phyloP scores from a whole-genome alignment of 2,888 invertebrate genomes.

The Dolomedes plantarius region DNA sequence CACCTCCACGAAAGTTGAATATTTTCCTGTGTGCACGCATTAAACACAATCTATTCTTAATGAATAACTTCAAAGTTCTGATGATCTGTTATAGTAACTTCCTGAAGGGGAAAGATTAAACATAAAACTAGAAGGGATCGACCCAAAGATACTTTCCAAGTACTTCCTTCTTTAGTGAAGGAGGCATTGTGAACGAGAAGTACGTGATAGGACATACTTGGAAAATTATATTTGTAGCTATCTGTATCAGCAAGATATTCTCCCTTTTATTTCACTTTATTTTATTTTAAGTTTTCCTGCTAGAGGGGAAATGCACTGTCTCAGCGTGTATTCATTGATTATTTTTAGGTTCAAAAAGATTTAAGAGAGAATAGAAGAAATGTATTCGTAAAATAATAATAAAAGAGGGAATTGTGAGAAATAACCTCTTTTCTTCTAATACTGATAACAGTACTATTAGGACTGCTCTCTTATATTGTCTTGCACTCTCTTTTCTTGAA shows the following conservation, averaged over 20 bases:
- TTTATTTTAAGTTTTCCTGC: background rate
- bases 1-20: too few species aligned
- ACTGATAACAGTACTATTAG: too few species aligned
- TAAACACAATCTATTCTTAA: too few species aligned
- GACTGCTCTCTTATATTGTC: too few species aligned
- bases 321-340: background rate
- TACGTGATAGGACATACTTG: conserved; percentile 1
- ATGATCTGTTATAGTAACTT: background rate
- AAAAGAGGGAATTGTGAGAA: too few species aligned
- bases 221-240: conserved; percentile 16
- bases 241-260: conserved; percentile 15
- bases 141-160: background rate
- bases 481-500: too few species aligned
- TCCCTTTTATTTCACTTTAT: background rate
- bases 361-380: background rate
- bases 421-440: too few species aligned
- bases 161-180: conserved; percentile 10
- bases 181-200: background rate
- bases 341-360: background rate
- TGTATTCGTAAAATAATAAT: background rate
- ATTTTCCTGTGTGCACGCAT: too few species aligned
- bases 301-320: background rate
- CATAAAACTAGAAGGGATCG: background rate
- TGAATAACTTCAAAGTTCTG: background rate
- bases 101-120: background rate